phyloP scores from a whole-genome alignment of 2,888 invertebrate species.

The Micoletzkya japonica region DNA sequence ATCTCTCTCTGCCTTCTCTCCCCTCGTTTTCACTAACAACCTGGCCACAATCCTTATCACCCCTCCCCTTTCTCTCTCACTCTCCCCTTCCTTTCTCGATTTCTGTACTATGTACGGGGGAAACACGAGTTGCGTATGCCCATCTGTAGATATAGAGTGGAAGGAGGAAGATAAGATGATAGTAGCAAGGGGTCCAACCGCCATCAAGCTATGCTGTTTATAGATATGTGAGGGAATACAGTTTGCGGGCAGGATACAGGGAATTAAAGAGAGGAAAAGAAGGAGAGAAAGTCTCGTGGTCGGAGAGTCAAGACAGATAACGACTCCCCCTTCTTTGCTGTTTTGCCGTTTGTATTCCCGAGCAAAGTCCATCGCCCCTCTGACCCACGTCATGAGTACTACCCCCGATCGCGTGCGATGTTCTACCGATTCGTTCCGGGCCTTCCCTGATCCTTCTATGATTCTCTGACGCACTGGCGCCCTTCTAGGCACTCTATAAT shows the following conservation, averaged over 20 bases:
- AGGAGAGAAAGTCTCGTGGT: too few relatives aligned
- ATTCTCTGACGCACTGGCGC: too few relatives aligned
- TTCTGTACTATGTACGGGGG: constrained; percentile 12
- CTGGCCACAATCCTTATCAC: too few relatives aligned
- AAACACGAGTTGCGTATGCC: constrained; percentile 30
- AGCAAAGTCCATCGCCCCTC: background rate
- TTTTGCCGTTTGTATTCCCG: background rate
- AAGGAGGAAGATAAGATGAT: too few relatives aligned
- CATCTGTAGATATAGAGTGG: background rate
- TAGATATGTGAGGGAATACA: too few relatives aligned
- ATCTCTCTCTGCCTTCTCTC: too few relatives aligned
- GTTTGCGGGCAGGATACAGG: too few relatives aligned
- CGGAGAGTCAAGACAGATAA: too few relatives aligned
- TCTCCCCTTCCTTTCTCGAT: constrained; percentile 27
- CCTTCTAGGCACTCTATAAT: too few relatives aligned
- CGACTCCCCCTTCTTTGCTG: background rate
- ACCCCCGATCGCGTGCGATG: background rate
- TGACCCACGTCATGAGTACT: background rate
- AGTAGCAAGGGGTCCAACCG: background rate
- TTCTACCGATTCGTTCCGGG: background rate
- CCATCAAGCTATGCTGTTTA: too few relatives aligned
- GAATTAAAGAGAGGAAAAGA: too few relatives aligned
- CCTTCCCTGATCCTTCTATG: background rate
- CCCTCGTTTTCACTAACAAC: too few relatives aligned
- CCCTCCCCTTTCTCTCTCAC: constrained; percentile 25